phyloP scores from a whole-genome alignment of 2,888 invertebrate species.

The Lycia hirtaria region DNA sequence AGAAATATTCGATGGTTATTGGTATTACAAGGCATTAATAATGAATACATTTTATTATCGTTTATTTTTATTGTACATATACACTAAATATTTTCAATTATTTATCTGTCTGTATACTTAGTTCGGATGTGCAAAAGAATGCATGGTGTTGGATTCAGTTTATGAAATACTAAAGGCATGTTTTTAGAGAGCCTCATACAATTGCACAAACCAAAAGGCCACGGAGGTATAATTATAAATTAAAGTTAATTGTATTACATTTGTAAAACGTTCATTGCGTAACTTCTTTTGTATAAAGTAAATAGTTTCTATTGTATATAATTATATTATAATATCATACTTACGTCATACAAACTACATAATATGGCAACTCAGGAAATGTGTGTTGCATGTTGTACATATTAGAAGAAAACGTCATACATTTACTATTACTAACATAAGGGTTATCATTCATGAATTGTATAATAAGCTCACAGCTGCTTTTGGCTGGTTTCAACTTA shows the following conservation, averaged over 20 bases:
- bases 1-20: constrained; percentile 6
- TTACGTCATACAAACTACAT: not conserved
- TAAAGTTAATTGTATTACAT: too few relatives aligned
- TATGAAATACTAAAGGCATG: constrained; percentile 23
- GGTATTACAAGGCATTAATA: constrained; percentile 34
- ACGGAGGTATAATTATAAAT: constrained; percentile 20
- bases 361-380: not conserved
- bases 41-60: constrained; percentile 43
- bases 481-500: not conserved
- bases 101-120: constrained; percentile 4
- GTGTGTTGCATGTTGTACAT: not conserved
- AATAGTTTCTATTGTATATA: not conserved
- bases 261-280: too few relatives aligned
- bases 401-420: too few relatives aligned
- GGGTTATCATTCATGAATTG: too few relatives aligned
- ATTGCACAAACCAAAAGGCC: constrained; percentile 20
- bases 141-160: constrained; percentile 17
- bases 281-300: not conserved
- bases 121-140: constrained; percentile 9
- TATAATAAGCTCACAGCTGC: too few relatives aligned
- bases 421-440: too few relatives aligned
- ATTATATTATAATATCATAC: too few relatives aligned
- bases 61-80: constrained; percentile 1
- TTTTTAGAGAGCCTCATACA: constrained; percentile 3
- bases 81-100: constrained; percentile 13